Conservation (phyloP, 2,113 vertebrate species). For the Cyanoliseus patagonus region DNA sequence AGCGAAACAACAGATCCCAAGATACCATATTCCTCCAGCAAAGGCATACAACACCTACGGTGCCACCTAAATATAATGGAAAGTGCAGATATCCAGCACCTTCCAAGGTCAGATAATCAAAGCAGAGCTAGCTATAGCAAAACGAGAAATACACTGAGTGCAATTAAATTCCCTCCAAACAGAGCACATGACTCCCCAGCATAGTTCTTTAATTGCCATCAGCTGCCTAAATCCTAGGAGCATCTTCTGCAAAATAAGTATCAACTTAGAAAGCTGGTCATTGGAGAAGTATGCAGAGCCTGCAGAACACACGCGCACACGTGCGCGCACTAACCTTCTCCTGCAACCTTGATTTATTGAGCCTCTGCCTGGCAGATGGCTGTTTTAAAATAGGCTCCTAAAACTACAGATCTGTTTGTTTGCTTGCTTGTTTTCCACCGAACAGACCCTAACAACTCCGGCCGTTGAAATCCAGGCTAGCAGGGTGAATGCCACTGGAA, state of each 20-base stretch:
- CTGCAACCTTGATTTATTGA: constrained; percentile 59
- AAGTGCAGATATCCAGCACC: neutral
- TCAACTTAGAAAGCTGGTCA: constrained; percentile 66
- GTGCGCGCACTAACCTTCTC: neutral
- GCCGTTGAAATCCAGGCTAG: neutral
- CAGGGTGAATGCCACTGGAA: neutral
- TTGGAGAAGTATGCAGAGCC: constrained; percentile 70
- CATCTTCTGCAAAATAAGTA: constrained; percentile 71
- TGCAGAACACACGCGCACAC: constrained; percentile 40
- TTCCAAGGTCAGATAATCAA: neutral
- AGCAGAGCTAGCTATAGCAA: neutral
- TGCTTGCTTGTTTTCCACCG: neutral
- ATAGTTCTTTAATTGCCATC: constrained; percentile 68
- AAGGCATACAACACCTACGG: neutral
- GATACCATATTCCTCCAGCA: neutral
- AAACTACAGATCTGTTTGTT: neutral
- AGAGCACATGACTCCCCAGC: constrained; percentile 15
- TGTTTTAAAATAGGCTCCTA: constrained; percentile 35
- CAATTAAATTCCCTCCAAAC: constrained; percentile 33
- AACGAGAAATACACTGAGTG: neutral
- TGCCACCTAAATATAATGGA: neutral
- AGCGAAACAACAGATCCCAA: neutral
- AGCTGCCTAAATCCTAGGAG: constrained; percentile 66
- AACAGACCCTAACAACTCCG: neutral
- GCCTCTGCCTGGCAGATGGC: constrained; percentile 66